These are phyloP conservation scores for Gambusia affinis DNA, from an alignment of 2,113 vertebrate species.

Conservation along the genomic window DNA sequence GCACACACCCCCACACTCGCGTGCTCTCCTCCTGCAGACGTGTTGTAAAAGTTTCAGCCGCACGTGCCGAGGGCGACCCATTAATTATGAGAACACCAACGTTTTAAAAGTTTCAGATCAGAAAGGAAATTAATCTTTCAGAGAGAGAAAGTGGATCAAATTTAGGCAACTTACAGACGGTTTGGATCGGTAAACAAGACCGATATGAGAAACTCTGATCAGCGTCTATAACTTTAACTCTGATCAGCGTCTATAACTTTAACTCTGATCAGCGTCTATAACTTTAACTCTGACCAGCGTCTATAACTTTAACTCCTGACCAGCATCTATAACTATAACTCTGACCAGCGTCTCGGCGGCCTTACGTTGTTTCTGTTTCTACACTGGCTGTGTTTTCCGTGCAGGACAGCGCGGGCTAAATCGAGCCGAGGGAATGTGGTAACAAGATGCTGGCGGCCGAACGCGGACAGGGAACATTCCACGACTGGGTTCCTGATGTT, in stretches of 20 bases:
- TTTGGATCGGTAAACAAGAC: too few species aligned
- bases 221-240: too few species aligned
- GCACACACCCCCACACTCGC: conserved; percentile 59
- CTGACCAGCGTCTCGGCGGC: conserved; percentile 51
- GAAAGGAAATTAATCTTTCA: conserved; percentile 24
- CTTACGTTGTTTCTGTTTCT: conserved; percentile 43
- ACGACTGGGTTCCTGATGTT: conserved; percentile 63
- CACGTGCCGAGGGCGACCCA: conserved; percentile 44
- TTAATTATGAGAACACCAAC: conserved; percentile 55
- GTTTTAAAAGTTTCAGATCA: not conserved
- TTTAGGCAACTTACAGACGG: conserved; percentile 10
- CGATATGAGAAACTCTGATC: too few species aligned
- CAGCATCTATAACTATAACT: too few species aligned
- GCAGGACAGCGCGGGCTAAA: conserved; percentile 66
- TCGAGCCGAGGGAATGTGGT: conserved; percentile 65
- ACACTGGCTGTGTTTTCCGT: conserved; percentile 70
- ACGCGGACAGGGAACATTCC: conserved; percentile 66
- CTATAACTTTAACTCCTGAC: too few species aligned
- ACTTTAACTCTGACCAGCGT: too few species aligned
- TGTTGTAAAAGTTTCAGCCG: conserved; percentile 46
- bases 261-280: too few species aligned
- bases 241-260: too few species aligned
- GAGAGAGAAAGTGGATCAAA: conserved; percentile 28
- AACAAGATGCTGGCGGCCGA: conserved; percentile 63
- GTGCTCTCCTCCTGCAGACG: conserved; percentile 40